A percentile compares a stretch with the other conserved stretches of the same genome.
These are phyloP conservation scores for Manis pentadactyla DNA, from an alignment of 2,797 vertebrate species.

Conservation along the genomic window DNA sequence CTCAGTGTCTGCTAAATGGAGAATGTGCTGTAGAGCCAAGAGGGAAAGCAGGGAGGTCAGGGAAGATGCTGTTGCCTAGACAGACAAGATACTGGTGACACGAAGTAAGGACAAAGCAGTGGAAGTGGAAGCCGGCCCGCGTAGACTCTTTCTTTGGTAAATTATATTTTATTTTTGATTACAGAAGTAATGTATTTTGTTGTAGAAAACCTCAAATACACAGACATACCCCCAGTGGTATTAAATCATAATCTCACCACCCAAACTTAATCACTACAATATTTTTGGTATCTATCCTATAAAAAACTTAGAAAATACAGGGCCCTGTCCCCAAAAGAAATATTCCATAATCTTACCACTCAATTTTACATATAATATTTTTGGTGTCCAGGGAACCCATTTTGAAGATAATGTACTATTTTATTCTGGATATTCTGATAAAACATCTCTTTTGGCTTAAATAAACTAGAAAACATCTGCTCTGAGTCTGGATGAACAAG, in stretches of 20 bases:
- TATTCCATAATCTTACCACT: not conserved
- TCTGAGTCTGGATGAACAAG: not conserved
- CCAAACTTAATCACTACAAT: not conserved
- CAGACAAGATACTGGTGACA: not conserved
- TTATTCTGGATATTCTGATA: conserved; percentile 2
- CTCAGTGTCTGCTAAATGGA: not conserved
- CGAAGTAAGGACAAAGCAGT: not conserved
- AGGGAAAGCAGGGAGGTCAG: not conserved
- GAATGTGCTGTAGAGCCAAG: not conserved
- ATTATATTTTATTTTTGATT: not conserved
- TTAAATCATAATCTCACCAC: not conserved
- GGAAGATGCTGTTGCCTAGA: not conserved
- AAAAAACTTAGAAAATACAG: not conserved
- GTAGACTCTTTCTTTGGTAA: not conserved
- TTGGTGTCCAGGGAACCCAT: not conserved
- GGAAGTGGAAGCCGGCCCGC: not conserved
- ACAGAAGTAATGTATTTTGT: not conserved
- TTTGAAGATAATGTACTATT: not conserved
- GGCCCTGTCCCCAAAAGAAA: not conserved
- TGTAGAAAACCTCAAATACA: not conserved
- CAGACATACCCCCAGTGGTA: not conserved
- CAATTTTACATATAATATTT: not conserved
- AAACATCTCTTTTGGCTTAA: not conserved
- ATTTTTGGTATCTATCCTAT: not conserved
- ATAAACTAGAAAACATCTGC: not conserved